These are phyloP conservation scores for Sinohyriopsis cumingii DNA, from an alignment of 2,888 invertebrate genomes.

Conservation along the genomic window DNA sequence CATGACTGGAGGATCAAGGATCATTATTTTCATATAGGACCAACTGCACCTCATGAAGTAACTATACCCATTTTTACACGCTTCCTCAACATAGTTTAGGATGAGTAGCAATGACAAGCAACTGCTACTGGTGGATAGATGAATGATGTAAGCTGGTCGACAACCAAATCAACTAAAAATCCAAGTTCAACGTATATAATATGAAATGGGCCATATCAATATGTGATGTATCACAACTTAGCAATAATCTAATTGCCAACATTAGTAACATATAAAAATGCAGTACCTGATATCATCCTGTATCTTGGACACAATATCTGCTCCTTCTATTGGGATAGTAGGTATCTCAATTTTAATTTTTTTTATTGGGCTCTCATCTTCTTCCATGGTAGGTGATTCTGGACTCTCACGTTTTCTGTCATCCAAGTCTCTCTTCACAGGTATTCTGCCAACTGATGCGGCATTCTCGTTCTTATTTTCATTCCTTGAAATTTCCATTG, in stretches of 20 bases:
- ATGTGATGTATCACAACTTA: no score
- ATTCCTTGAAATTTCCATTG: not conserved
- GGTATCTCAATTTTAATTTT: not conserved
- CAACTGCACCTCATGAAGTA: no score
- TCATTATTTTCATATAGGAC: no score
- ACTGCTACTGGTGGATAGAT: no score
- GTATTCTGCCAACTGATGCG: not conserved
- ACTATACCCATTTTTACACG: no score
- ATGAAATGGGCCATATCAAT: no score
- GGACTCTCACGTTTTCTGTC: slow-evolving; percentile 10
- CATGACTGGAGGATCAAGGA: no score
- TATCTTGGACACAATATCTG: slow-evolving; percentile 12
- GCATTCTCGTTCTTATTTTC: slow-evolving; percentile 6
- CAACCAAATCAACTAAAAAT: no score
- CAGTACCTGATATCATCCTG: slow-evolving; percentile 27
- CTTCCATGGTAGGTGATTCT: slow-evolving; percentile 8
- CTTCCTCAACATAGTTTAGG: no score
- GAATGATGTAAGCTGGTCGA: no score
- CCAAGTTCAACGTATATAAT: no score
- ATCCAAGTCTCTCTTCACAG: slow-evolving; percentile 14
- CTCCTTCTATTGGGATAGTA: slow-evolving; percentile 2
- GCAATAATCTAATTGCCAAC: not conserved
- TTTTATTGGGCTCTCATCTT: slow-evolving; percentile 10
- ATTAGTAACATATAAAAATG: slow-evolving; percentile 2
- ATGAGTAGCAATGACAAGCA: no score